Evolutionary conservation across 1,140 invertebrate genomes (phyloP), one percentile per base, ranked within the genome.

Genomic region (Panulirus ornatus): DNA sequence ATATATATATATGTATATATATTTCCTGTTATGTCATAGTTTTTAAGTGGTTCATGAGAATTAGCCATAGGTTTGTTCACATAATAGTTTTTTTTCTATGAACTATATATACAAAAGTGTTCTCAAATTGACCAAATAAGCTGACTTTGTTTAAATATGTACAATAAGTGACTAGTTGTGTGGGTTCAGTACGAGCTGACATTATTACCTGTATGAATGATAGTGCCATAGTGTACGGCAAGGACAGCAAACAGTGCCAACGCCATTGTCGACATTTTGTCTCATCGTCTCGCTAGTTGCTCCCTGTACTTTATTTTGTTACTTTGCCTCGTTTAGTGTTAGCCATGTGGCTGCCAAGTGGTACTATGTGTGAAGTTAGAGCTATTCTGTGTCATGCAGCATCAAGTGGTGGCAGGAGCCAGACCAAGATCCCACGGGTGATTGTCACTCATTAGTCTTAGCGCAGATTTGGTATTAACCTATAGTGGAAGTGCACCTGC

Each of bases 311-410:
- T 83, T 83, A 89, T 89, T 89, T 83, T 82, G 81, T 89, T 89
- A 83, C 79, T 89, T 89, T 89, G 87, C 87, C 87, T 89, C 51
- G 79, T 89, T 89, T 89, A 89, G 87, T 89, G 87, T 89, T 73
- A 82, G 86, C 86, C 86, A 88, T 51, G 78, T 88, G 86, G 86
- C 86, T 88, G 81, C 87, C 87, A 89, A 89, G 87, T 89, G 87
- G 87, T 89, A 89, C 87, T 89, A 84, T 89, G 87, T 89, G 87
- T 89, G 71, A 84, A 89, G 70, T 89, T 89, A 89, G 87, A 44
- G 87, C 87, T 89, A 89, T 84, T 44, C 83, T 89, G 66, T 88
- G 86, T 88, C 86, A 88, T 88, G 76, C 58, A 54, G 76, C 42
- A 58, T 88, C 86, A 78, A 88, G 86, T 89, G 87, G 79, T 51